phyloP scores from a whole-genome alignment of 2,888 invertebrate species.

The Conops quadrifasciatus region DNA sequence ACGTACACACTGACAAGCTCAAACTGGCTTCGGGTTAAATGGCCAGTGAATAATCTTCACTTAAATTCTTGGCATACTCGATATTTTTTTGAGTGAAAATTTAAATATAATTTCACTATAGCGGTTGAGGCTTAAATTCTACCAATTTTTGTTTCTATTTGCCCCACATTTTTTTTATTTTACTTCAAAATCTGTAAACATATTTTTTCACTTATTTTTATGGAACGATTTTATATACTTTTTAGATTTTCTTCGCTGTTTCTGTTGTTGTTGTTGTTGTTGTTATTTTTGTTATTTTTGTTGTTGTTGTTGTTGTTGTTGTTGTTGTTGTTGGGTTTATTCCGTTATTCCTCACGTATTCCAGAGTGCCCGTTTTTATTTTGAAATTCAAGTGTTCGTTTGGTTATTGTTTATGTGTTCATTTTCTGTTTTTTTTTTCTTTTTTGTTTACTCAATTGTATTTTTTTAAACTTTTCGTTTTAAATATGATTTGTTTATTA shows the following conservation, averaged over 20 bases:
- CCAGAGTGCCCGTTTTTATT: slow-evolving; percentile 34
- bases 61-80: too few species aligned
- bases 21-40: too few species aligned
- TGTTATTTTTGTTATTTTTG: background rate
- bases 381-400: background rate
- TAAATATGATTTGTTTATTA: too few species aligned
- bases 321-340: background rate
- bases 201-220: background rate
- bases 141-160: too few species aligned
- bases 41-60: too few species aligned
- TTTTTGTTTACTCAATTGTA: background rate
- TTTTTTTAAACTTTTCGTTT: too few species aligned
- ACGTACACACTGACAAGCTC: too few species aligned
- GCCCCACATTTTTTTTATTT: too few species aligned
- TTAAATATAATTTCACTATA: too few species aligned
- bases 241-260: background rate
- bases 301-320: background rate
- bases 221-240: background rate
- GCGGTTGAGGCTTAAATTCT: too few species aligned
- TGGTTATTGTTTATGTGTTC: background rate
- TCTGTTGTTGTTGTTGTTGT: background rate
- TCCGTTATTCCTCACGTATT: slow-evolving; percentile 14
- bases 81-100: too few species aligned
- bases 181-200: background rate
- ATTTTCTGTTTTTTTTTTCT: background rate